Evolutionary conservation across 2,888 invertebrate species (phyloP), one percentile per base, ranked within the genome.

Genomic region (Yponomeuta plumbellus): DNA sequence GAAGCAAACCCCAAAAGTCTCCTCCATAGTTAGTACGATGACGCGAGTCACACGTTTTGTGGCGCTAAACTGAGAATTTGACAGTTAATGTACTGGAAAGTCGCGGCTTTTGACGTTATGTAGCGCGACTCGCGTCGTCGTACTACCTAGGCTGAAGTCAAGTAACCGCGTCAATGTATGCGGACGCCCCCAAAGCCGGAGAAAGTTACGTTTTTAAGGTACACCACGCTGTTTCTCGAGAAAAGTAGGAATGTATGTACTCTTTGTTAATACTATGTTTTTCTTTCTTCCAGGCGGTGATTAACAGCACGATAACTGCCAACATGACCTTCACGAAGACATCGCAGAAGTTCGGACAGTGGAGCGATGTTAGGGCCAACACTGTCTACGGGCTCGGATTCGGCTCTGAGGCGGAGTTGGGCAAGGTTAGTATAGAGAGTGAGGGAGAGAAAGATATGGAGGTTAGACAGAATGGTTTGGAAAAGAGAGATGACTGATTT

Each of bases 251-350:
- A 8, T 4, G 26, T 26, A 1, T 5, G 2, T 26, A 1, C 26
- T 5, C 26, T 4, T 26, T 26, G 26, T 34, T 0, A 34, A 34
- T 10, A 34, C 8, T 8, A 6, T 3, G 34, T 34, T 34, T 66
- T 61, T 8, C 13, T 66, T 26, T 0, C 56, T 84, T 84, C 10
- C 88, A 96, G 95, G 98, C 98, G 75, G 97, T 99, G 72, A 98
- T 99, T 80, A 99, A 99, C 92, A 98, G 98, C 84, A 99, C 98
- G 62, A 97, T 99, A 75, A 98, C 98, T 66, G 97, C 98, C 10
- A 97, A 96, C 82, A 99, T 99, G 99, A 97, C 97, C 61, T 99
- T 99, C 84, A 99, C 99, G 64, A 99, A 99, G 88, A 99, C 99
- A 4, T 99, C 99, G 11, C 99, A 99, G 88, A 99, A 99, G 91